Evolutionary conservation across 2,113 vertebrate species (phyloP), one percentile per base, ranked within the genome.

Genomic region (Xiphophorus couchianus): DNA sequence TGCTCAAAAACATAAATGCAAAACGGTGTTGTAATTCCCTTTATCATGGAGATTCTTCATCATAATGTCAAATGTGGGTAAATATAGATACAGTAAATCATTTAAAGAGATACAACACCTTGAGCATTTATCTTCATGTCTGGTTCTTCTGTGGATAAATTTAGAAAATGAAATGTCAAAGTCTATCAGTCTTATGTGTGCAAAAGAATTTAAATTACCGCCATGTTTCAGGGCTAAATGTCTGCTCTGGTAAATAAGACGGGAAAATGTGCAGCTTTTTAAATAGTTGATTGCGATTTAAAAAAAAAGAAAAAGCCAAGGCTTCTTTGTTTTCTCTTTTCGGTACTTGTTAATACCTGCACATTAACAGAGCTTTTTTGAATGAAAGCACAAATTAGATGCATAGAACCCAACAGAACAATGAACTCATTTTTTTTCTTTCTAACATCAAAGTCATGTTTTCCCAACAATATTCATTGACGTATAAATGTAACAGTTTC

Each of bases 81-180:
- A 77, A 44, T 69, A 73, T 77, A 84, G 66, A 74, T 88, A 71
- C 73, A 29, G 37, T 60, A 31, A 68, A 83, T 80, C 66, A 72
- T 60, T 67, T 66, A 30, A 51, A 76, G 78, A 74, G 65, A 63
- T 37, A 29, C 63, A 85, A 15, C 13, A 22, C 37, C 39, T 58
- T 42, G 8, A 31, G 5, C 31, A 48, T 76, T 37, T 60, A 25
- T 64, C 62, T 73, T 70, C 25, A 27, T 22, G 44, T 80, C 48
- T 25, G 60, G 42, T 13, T 44, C 54, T 73, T 39, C 67, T 60
- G 62, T 31, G 22, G 69, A 73, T 19, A 78, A 42, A 83, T 83
- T 79, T 62, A 69, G 64, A 72, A 67, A 73, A 74, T 67, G n/a
- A 86, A 89, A 89, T 84, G 83, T 81, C 79, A 79, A 58, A 48